Conservation (phyloP, 1,140 invertebrate species). For the Macrocentrus cingulum region DNA sequence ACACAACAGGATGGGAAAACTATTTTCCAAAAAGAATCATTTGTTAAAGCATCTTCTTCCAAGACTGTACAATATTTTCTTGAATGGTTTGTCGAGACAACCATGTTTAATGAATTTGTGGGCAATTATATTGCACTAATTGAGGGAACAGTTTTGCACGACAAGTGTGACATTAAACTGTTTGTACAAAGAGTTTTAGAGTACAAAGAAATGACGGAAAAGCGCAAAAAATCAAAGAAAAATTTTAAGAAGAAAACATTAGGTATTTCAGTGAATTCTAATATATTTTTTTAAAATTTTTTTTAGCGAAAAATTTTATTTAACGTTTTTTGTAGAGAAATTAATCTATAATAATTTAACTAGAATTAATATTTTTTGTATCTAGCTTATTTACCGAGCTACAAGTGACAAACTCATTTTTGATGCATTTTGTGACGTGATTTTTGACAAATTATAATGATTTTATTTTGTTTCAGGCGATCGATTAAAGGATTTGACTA, state of each 20-base stretch:
- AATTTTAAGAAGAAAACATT: constrained; percentile 32
- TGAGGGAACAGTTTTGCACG: constrained; percentile 14
- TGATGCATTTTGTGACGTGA: neutral
- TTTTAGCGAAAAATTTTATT: no score
- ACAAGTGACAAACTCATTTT: constrained; percentile 4
- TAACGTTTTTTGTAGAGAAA: no score
- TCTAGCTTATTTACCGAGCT: no score
- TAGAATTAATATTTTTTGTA: no score
- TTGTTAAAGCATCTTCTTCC: constrained; percentile 62
- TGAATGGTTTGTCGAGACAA: constrained; percentile 82
- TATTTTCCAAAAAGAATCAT: constrained; percentile 54
- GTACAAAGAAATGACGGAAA: constrained; percentile 25
- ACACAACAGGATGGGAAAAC: constrained; percentile 55
- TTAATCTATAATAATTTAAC: no score
- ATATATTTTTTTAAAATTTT: no score
- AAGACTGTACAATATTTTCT: constrained; percentile 71
- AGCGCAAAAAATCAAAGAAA: constrained; percentile 27
- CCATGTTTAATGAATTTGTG: constrained; percentile 69
- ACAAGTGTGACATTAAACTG: constrained; percentile 28
- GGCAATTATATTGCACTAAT: constrained; percentile 27
- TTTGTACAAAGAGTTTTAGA: constrained; percentile 30
- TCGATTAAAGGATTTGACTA: constrained; percentile 30
- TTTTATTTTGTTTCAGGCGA: constrained; percentile 24
- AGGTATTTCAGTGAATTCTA: constrained; percentile 27
- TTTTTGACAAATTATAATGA: neutral